Evolutionary conservation across 2,113 vertebrate genomes (phyloP).

Genomic region (Myiozetetes cayanensis): DNA sequence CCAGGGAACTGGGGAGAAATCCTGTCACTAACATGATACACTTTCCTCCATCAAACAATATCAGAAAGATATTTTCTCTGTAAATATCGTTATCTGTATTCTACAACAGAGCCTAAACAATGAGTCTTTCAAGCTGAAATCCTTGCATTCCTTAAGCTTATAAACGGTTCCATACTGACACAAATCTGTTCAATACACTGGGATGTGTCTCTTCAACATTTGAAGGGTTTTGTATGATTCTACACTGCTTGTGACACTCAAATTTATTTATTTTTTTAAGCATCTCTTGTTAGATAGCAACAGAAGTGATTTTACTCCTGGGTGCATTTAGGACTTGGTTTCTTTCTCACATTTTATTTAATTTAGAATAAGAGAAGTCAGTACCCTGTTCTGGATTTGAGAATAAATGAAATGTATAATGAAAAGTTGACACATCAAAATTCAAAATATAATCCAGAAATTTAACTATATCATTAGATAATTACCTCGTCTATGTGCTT

Average conservation of each 20-base stretch:
- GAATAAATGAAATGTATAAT: background rate
- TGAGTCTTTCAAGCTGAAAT: constrained; percentile 33
- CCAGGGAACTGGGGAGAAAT: constrained; percentile 6
- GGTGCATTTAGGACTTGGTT: background rate
- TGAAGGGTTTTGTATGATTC: background rate
- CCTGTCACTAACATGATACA: constrained; percentile 25
- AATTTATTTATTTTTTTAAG: background rate
- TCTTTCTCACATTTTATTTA: background rate
- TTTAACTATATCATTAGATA: background rate
- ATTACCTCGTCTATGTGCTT: background rate
- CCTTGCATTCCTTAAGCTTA: constrained; percentile 42
- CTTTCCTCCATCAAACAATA: constrained; percentile 53
- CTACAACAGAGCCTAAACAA: constrained; percentile 43
- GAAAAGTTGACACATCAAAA: background rate
- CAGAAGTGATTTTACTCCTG: background rate
- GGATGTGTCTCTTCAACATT: background rate
- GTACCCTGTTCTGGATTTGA: background rate
- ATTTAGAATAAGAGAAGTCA: background rate
- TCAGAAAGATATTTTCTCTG: constrained; percentile 63
- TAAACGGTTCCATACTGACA: background rate
- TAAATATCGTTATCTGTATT: constrained; percentile 62
- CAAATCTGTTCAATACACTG: background rate
- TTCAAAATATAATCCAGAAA: background rate
- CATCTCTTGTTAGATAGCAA: background rate
- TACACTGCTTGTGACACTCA: background rate